A percentile compares a stretch with the other conserved stretches of the same genome.
phyloP scores from a whole-genome alignment of 1,140 invertebrate genomes.

The Drosophila bipectinata region DNA sequence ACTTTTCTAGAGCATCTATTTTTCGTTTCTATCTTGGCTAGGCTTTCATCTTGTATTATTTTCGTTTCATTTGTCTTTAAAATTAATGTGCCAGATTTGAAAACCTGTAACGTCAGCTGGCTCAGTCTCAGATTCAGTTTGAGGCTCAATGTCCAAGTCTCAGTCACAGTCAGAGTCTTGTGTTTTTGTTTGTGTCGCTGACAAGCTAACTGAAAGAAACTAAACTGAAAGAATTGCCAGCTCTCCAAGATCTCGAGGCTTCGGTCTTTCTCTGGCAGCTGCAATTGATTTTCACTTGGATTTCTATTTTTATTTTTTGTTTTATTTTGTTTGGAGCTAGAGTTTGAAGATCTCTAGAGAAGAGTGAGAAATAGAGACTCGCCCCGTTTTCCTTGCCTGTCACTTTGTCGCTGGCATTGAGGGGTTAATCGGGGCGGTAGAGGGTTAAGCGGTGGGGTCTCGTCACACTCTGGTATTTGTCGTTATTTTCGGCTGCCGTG shows the following conservation, averaged over 20 bases:
- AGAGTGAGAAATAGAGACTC: slow-evolving; percentile 31
- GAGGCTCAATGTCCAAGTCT: slow-evolving; percentile 18
- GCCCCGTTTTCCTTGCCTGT: slow-evolving; percentile 63
- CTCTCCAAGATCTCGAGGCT: slow-evolving; percentile 1
- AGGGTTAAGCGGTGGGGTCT: slow-evolving; percentile 23
- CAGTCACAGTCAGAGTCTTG: slow-evolving; percentile 19
- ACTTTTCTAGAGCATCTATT: slow-evolving; percentile 29
- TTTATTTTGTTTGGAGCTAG: background rate
- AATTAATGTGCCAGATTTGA: slow-evolving; percentile 79
- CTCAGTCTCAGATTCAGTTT: slow-evolving; percentile 17
- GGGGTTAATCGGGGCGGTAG: slow-evolving; percentile 43
- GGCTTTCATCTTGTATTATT: slow-evolving; percentile 59
- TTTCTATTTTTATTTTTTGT: slow-evolving; percentile 50
- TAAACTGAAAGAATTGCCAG: slow-evolving; percentile 55
- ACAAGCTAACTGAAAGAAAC: slow-evolving; percentile 63
- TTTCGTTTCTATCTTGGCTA: slow-evolving; percentile 1
- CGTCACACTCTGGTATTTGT: slow-evolving; percentile 81
- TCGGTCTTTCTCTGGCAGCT: slow-evolving; percentile 24
- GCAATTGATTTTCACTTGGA: slow-evolving; percentile 74
- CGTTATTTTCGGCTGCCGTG: slow-evolving; percentile 48
- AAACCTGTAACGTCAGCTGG: slow-evolving; percentile 72
- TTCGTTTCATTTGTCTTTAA: slow-evolving; percentile 77
- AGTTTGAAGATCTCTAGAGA: slow-evolving; percentile 29
- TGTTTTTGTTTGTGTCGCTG: slow-evolving; percentile 21
- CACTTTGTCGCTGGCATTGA: slow-evolving; percentile 69